phyloP scores from a whole-genome alignment of 2,888 invertebrate genomes.

The Escarpia spicata region DNA sequence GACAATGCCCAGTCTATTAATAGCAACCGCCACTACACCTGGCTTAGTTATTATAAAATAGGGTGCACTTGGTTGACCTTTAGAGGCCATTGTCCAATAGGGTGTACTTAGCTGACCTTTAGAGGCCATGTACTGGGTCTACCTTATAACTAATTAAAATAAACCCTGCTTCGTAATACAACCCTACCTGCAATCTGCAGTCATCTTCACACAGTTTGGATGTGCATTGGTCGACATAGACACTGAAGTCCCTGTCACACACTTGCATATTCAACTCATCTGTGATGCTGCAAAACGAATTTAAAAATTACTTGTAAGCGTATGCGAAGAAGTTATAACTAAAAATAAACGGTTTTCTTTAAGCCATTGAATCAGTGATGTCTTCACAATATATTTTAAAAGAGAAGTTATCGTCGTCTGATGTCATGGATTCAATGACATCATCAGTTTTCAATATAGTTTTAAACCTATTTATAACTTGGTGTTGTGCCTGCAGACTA shows the following conservation, averaged over 20 bases:
- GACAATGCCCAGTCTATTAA: too few relatives aligned
- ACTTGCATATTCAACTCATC: slow-evolving; percentile 75
- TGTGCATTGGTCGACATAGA: slow-evolving; percentile 71
- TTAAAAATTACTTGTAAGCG: not conserved
- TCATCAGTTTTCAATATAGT: too few relatives aligned
- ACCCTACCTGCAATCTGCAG: not conserved
- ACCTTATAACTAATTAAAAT: too few relatives aligned
- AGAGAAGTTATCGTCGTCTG: slow-evolving; percentile 28
- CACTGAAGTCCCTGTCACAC: slow-evolving; percentile 82
- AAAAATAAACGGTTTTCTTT: not conserved
- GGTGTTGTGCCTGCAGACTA: too few relatives aligned
- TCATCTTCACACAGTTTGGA: not conserved
- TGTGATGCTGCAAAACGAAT: slow-evolving; percentile 51
- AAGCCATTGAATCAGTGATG: not conserved
- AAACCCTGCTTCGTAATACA: not conserved
- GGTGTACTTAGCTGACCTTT: too few relatives aligned
- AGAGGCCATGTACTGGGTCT: too few relatives aligned
- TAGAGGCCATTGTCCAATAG: too few relatives aligned
- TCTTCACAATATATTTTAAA: not conserved
- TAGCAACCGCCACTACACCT: too few relatives aligned
- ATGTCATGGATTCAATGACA: slow-evolving; percentile 19
- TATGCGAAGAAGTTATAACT: not conserved
- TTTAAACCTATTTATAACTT: too few relatives aligned
- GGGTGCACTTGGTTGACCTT: too few relatives aligned
- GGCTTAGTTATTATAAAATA: too few relatives aligned